These are phyloP conservation scores for Frankliniella intonsa DNA, from an alignment of 2,888 invertebrate genomes.

Conservation along the genomic window DNA sequence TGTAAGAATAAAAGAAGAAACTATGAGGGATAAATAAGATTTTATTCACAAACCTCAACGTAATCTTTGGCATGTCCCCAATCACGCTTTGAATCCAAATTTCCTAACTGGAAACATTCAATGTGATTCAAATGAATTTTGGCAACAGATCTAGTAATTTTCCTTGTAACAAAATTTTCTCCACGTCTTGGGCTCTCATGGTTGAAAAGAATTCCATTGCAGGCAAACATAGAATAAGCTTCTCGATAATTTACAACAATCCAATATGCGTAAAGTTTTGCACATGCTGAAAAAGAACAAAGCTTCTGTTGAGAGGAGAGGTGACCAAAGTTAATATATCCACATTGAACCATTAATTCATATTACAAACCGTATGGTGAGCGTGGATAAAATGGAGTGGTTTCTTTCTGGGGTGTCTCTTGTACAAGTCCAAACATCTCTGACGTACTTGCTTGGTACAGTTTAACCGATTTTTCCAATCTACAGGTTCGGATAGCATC, in stretches of 20 bases:
- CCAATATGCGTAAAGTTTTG: slow-evolving; percentile 94
- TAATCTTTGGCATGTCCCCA: slow-evolving; percentile 98
- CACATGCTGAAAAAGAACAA: slow-evolving; percentile 66
- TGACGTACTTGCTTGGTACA: slow-evolving; percentile 95
- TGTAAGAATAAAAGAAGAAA: slow-evolving; percentile 27
- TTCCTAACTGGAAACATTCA: slow-evolving; percentile 83
- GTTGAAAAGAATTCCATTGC: slow-evolving; percentile 94
- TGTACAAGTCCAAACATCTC: slow-evolving; percentile 91
- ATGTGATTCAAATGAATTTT: slow-evolving; percentile 88
- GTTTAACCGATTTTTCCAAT: slow-evolving; percentile 70
- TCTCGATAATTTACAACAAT: slow-evolving; percentile 93
- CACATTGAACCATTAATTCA: neutral
- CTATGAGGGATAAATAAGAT: slow-evolving; percentile 15
- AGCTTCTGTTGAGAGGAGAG: neutral
- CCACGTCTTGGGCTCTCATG: slow-evolving; percentile 94
- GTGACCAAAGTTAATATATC: slow-evolving; percentile 24
- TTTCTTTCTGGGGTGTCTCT: slow-evolving; percentile 89
- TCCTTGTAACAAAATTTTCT: slow-evolving; percentile 97
- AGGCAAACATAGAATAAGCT: slow-evolving; percentile 91
- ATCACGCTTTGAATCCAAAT: slow-evolving; percentile 90
- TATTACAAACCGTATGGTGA: slow-evolving; percentile 79
- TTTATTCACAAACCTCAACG: slow-evolving; percentile 65
- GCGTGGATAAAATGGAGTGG: slow-evolving; percentile 92
- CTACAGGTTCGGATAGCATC: slow-evolving; percentile 90
- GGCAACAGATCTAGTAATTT: slow-evolving; percentile 95